phyloP scores from a whole-genome alignment of 2,797 vertebrate species.

The Notoglanidium macrostoma region DNA sequence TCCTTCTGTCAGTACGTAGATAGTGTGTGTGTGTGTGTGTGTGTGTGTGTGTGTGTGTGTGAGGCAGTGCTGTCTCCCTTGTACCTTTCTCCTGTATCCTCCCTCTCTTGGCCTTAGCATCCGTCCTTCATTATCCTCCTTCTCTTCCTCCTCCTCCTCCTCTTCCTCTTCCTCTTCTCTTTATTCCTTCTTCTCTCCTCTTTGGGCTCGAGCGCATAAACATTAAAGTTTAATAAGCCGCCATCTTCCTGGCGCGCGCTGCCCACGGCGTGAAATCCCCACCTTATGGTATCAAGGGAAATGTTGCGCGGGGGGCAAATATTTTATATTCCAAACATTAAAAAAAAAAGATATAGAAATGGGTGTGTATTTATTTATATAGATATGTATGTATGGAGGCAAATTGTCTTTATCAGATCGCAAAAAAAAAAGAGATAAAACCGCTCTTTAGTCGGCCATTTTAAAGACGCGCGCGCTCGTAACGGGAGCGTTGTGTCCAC shows the following conservation, averaged over 20 bases:
- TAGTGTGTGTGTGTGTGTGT: background rate
- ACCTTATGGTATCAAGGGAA: constrained; percentile 9
- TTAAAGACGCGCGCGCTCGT: background rate
- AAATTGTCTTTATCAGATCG: background rate
- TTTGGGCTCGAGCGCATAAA: constrained; percentile 69
- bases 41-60: background rate
- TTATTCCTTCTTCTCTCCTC: constrained; percentile 39
- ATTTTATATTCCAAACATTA: background rate
- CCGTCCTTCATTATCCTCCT: constrained; percentile 33
- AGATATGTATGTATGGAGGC: no score
- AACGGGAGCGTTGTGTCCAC: background rate
- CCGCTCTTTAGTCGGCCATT: constrained; percentile 8
- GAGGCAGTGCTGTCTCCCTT: constrained; percentile 15
- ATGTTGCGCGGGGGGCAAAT: background rate
- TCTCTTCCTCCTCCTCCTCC: constrained; percentile 28
- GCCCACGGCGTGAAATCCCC: constrained; percentile 10
- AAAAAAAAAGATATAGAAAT: background rate
- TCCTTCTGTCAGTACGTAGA: background rate
- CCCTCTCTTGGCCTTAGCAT: constrained; percentile 23
- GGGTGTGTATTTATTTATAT: no score
- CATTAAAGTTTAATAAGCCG: constrained; percentile 61
- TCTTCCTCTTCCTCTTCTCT: background rate
- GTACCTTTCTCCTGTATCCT: constrained; percentile 44
- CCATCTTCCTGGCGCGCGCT: constrained; percentile 53
- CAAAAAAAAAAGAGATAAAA: background rate